These are phyloP conservation scores for Balaeniceps rex DNA, from an alignment of 2,113 vertebrate species.

Conservation along the genomic window DNA sequence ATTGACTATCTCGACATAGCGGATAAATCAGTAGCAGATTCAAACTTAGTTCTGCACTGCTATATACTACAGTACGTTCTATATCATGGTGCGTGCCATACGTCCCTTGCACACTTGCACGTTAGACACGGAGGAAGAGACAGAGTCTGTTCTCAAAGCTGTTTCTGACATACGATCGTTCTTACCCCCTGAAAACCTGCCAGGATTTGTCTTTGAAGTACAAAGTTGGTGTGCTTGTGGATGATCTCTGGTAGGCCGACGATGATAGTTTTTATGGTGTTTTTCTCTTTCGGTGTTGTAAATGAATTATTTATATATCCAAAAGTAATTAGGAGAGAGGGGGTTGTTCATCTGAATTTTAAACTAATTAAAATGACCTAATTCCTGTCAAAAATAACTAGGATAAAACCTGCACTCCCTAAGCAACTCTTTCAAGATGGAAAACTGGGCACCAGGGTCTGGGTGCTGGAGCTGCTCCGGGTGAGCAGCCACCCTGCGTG, in stretches of 20 bases:
- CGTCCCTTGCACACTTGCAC: not conserved
- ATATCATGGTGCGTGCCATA: not conserved
- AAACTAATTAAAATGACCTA: conserved; percentile 59
- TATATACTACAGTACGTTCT: not conserved
- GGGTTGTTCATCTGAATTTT: conserved; percentile 52
- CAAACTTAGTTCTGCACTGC: not conserved
- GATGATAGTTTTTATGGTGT: not conserved
- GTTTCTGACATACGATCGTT: not conserved
- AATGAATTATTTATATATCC: conserved; percentile 17
- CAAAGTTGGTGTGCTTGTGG: not conserved
- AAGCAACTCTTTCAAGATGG: not conserved
- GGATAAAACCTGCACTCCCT: conserved; percentile 10
- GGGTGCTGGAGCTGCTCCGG: not conserved
- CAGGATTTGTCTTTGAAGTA: not conserved
- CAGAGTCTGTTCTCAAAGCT: not conserved
- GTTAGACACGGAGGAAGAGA: not conserved
- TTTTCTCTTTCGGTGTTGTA: not conserved
- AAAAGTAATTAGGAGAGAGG: conserved; percentile 49
- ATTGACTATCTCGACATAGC: not conserved
- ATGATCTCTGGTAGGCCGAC: not conserved
- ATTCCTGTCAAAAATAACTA: conserved; percentile 58
- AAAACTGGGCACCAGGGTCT: not conserved
- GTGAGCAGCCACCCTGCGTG: not conserved
- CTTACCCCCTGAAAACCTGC: not conserved
- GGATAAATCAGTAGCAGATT: conserved; percentile 9